These are phyloP conservation scores for Thalassaphorura encarpata DNA, from an alignment of 1,140 invertebrate species.

Conservation along the genomic window DNA sequence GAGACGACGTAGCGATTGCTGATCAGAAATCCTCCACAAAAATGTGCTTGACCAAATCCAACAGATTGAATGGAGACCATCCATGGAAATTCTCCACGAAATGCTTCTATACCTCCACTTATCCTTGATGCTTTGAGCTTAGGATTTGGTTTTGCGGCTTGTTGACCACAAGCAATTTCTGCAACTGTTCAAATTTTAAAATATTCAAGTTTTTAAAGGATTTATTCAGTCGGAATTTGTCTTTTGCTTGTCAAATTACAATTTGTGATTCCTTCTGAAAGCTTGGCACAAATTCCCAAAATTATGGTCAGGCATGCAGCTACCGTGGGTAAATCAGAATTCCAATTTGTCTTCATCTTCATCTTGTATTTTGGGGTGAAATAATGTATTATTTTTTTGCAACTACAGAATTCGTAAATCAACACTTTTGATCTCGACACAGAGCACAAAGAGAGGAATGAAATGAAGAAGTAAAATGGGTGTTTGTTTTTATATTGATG, in stretches of 20 bases:
- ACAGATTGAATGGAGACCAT: slow-evolving; percentile 1
- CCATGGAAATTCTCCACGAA: slow-evolving; percentile 5
- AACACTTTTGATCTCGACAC: too few species aligned
- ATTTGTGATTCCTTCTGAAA: background rate
- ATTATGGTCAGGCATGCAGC: too few species aligned
- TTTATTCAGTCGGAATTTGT: background rate
- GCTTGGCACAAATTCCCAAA: too few species aligned
- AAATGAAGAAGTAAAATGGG: too few species aligned
- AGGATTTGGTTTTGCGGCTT: background rate
- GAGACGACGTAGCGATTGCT: background rate
- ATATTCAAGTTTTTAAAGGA: background rate
- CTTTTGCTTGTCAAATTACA: background rate
- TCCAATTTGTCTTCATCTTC: too few species aligned
- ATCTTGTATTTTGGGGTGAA: too few species aligned
- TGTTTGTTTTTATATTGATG: too few species aligned
- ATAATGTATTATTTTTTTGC: too few species aligned
- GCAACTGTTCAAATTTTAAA: background rate
- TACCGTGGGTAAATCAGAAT: too few species aligned
- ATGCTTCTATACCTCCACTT: background rate
- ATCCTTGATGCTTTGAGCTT: slow-evolving; percentile 2
- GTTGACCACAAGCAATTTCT: slow-evolving; percentile 1
- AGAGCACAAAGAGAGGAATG: too few species aligned
- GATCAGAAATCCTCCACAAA: slow-evolving; percentile 9
- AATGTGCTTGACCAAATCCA: background rate
- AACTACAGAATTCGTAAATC: too few species aligned